Evolutionary conservation across 2,113 vertebrate species (phyloP), one percentile per base, ranked within the genome.

Genomic region (Aphelocoma coerulescens): DNA sequence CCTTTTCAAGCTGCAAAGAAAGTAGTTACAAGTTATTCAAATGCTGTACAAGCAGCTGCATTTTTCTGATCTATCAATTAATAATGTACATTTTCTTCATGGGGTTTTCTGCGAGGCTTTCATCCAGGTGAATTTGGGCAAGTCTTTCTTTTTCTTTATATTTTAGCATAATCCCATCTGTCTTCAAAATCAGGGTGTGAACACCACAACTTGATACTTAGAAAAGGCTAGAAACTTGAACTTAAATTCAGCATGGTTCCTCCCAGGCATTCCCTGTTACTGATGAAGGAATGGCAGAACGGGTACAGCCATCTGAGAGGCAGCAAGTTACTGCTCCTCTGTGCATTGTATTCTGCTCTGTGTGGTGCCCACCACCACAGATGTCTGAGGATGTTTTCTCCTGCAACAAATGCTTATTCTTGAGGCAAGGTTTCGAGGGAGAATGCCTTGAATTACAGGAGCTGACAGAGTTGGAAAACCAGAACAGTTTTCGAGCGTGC

Each of bases 281-380:
- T 73, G 46, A 39, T 32, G 66, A 51, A 82, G 41, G 54, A 88
- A 52, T 0, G 1, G 32, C 37, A 41, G 43, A 49, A 82, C 7
- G 9, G 51, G 26, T 41, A 22, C 14, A 61, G 14, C 24, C 2
- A 0, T 9, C 27, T 21, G n/a, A 77, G 51, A 66, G 11, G 51
- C 49, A 91, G 76, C 44, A 43, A 61, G 8, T 43, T 13, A 8
- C 24, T 3, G 21, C 22, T 19, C 12, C 35, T 49, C n/a, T 43
- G 21, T 20, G 28, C 10, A 0, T 13, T 23, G 46, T 2, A 8
- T 54, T 32, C 52, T 4, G 6, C 35, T 48, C 61, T 28, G 8
- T 6, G 2, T 2, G 1, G 37, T 67, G 16, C 46, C 16, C 20
- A 27, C 33, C 2, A 0, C 13, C 57, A 49, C 26, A 85, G 35